Base-by-base conservation (phyloP, 2,888 invertebrate species). In the Belgica antarctica region DNA sequence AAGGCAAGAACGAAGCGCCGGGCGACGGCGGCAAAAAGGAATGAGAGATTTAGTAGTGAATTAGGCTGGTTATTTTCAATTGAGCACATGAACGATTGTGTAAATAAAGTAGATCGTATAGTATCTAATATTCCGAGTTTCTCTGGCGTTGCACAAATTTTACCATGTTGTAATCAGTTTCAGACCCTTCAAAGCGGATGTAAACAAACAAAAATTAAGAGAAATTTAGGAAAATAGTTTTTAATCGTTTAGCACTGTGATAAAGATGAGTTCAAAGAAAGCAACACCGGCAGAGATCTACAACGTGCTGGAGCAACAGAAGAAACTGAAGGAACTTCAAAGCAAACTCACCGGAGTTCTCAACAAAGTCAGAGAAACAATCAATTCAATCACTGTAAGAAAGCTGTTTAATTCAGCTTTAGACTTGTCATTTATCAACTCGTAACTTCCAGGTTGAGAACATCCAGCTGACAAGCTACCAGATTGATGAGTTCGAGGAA, bases 361-460 rank as follows among this genome's bases (percentile, higher is more conserved):
- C 1, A 25, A 57, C 0, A 68, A 68, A 57, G 22, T 68, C 7
- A 68, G 57, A 22, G 31, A 68, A 28, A 19, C 19, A 1, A 28
- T 68, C 7, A 68, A 68, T 34, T 15, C 22, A n/a, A 27, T 68
- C 15, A 27, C 68, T 28, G 68, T 68, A 19, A 68, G 27, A 22
- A 15, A 22, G 2, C 8, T 34, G 17, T n/a, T 34, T 57, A 4
- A 63, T 22, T n/a, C 4, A 10, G 19, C 28, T 25, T 19, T 12
- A 65, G 47, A 5, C 41, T 24, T 24, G 12, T 25, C 8, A 17
- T 66, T 25, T n/a, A n/a, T n/a, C n/a, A n/a, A n/a, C n/a, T n/a
- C n/a, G n/a, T n/a, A n/a, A n/a, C n/a, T n/a, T 19, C 5, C 28
- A 68, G 68, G 68, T 68, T 2, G 68, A 68, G 10, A 68, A 68